A percentile compares a stretch with the other conserved stretches of the same genome.
phyloP scores from a whole-genome alignment of 1,140 invertebrate genomes.

The Drosophila bocki region DNA sequence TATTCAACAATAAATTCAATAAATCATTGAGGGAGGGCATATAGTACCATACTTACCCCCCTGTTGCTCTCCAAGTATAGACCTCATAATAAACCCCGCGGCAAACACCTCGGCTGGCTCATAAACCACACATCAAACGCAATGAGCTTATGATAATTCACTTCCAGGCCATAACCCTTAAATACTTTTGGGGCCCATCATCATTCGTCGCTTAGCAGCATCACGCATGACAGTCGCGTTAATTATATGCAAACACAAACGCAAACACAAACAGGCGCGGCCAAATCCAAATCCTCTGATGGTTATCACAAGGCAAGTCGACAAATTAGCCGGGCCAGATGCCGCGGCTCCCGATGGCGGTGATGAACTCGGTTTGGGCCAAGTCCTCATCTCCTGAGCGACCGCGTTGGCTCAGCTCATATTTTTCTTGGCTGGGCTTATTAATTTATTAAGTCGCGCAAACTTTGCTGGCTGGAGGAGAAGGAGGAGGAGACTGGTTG shows the following conservation, averaged over 20 bases:
- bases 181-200: constrained; percentile 37
- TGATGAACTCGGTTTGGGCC: constrained; percentile 28
- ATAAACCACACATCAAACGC: constrained; percentile 30
- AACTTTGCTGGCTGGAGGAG: constrained; percentile 30
- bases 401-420: constrained; percentile 33
- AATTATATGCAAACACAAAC: constrained; percentile 62
- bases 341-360: constrained; percentile 15
- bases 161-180: constrained; percentile 27
- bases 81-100: constrained; percentile 8
- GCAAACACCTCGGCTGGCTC: constrained; percentile 28
- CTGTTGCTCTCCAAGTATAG: neutral
- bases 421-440: constrained; percentile 59
- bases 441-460: constrained; percentile 59
- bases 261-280: constrained; percentile 4
- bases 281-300: constrained; percentile 54
- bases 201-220: constrained; percentile 44
- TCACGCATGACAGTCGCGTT: constrained; percentile 44
- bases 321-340: constrained; percentile 60
- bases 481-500: constrained; percentile 5
- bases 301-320: constrained; percentile 52
- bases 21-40: neutral
- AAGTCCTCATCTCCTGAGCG: constrained; percentile 6
- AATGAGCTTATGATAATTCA: constrained; percentile 43
- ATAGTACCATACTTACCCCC: neutral
- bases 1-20: no score